A percentile compares a stretch with the other conserved stretches of the same genome.
These are phyloP conservation scores for Microcebus lehilahytsara DNA, from an alignment of 2,113 vertebrate genomes.

Conservation along the genomic window DNA sequence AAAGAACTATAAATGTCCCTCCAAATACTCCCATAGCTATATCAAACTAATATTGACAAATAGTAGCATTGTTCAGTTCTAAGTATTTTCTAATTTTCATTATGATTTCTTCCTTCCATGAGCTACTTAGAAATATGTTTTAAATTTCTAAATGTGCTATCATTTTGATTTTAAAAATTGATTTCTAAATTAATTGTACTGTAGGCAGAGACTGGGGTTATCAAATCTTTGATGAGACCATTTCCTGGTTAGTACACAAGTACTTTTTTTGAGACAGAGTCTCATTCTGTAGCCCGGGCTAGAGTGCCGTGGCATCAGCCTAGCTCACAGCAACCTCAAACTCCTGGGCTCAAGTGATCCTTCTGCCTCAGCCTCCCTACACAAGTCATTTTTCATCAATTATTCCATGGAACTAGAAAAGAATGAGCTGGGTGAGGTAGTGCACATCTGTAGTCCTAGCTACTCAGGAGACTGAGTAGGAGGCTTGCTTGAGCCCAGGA, in stretches of 20 bases:
- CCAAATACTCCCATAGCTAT: background rate
- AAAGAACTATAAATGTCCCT: background rate
- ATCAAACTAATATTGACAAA: background rate
- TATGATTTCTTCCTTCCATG: background rate
- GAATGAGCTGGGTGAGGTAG: background rate
- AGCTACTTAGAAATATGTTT: background rate
- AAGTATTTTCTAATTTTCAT: background rate
- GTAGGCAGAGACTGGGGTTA: background rate
- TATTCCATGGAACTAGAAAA: background rate
- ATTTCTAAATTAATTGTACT: background rate
- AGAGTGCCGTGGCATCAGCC: too few species aligned
- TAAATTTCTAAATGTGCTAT: background rate
- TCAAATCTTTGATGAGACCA: background rate
- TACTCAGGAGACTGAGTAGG: background rate
- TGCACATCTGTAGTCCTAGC: background rate
- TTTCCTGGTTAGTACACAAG: background rate
- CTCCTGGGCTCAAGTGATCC: too few species aligned
- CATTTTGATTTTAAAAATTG: background rate
- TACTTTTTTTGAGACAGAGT: background rate
- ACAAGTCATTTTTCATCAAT: background rate
- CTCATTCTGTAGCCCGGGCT: too few species aligned
- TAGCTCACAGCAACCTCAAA: too few species aligned
- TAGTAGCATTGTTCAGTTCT: background rate
- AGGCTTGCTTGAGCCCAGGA: background rate
- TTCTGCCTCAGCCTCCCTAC: too few species aligned